phyloP scores from a whole-genome alignment of 2,113 vertebrate species.

The Hypomesus transpacificus region DNA sequence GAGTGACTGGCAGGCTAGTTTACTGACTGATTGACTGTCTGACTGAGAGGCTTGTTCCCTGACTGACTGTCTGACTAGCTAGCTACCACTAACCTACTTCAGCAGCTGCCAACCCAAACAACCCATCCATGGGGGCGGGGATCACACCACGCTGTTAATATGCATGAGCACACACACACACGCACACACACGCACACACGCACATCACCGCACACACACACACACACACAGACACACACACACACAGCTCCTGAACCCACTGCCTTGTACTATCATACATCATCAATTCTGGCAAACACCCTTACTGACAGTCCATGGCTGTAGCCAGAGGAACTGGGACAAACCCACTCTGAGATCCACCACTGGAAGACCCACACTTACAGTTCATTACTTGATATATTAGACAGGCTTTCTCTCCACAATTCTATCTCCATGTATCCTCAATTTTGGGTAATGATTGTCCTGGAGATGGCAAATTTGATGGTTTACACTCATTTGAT shows the following conservation, averaged over 20 bases:
- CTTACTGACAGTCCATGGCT: no score
- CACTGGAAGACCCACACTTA: no score
- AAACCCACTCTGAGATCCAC: no score
- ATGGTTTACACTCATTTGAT: no score
- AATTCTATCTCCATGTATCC: no score
- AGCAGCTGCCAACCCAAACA: constrained; percentile 10
- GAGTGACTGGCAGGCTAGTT: constrained; percentile 1
- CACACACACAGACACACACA: not conserved
- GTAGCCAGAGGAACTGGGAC: no score
- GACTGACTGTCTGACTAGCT: no score
- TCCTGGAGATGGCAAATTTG: no score
- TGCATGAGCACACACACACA: not conserved
- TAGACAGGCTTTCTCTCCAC: no score
- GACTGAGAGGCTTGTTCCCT: no score
- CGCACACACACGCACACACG: not conserved
- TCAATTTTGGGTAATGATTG: no score
- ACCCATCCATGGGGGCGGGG: not conserved
- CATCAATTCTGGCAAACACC: not conserved
- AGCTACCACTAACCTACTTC: constrained; percentile 1
- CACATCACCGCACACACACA: not conserved
- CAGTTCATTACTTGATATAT: no score
- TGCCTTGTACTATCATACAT: not conserved
- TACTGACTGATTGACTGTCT: constrained; percentile 14
- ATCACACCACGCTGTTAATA: not conserved
- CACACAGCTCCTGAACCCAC: not conserved